Percentiles rank a stretch among this genome's conserved stretches.
Conservation (phyloP, 2,113 vertebrate genomes). For the Entomyzon cyanotis region DNA sequence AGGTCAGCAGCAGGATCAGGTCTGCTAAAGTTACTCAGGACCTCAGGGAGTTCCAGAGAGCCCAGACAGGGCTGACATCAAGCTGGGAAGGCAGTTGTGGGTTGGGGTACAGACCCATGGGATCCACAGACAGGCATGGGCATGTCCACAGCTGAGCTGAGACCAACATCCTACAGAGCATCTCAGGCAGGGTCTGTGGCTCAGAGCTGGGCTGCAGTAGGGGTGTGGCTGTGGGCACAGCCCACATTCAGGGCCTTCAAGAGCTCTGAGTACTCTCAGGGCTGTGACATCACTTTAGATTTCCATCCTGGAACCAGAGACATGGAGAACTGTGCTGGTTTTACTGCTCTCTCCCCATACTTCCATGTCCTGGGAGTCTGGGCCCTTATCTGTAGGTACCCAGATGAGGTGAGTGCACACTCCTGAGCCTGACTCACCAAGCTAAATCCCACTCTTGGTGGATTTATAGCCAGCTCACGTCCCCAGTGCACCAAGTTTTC, state of each 20-base stretch:
- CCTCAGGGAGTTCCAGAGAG: neutral
- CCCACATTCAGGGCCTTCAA: neutral
- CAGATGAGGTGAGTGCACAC: neutral
- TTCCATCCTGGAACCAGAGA: neutral
- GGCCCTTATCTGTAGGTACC: neutral
- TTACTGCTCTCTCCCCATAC: neutral
- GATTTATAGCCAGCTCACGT: neutral
- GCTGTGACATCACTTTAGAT: neutral
- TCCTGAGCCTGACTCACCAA: neutral
- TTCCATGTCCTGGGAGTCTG: neutral
- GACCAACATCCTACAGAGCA: neutral
- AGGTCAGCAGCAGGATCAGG: neutral
- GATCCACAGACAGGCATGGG: neutral
- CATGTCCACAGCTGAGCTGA: neutral
- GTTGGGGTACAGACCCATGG: neutral
- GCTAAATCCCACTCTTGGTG: neutral
- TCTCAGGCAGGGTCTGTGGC: neutral
- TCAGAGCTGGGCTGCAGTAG: neutral
- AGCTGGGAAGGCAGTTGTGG: neutral
- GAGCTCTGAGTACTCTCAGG: neutral
- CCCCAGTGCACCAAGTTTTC: neutral
- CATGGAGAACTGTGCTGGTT: neutral
- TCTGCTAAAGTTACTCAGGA: neutral
- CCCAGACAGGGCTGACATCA: neutral
- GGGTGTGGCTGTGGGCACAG: neutral